Evolutionary conservation across 2,797 vertebrate genomes (phyloP).

Genomic region (Catamblyrhynchus diadema): DNA sequence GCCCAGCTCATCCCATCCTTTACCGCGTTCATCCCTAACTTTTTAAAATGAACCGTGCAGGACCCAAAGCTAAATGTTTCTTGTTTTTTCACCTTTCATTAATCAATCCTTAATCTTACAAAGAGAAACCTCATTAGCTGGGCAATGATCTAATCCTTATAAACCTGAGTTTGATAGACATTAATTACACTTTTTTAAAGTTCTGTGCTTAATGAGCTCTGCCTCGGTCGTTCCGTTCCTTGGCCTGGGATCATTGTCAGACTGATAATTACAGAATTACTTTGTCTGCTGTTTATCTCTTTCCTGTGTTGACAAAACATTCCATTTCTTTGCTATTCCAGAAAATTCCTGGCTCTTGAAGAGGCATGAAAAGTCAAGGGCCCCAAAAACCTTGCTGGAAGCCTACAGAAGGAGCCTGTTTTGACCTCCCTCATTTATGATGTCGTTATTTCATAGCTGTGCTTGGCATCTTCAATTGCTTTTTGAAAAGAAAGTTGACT

Average conservation of each 20-base stretch:
- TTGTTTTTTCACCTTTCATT: not conserved
- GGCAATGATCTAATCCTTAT: not conserved
- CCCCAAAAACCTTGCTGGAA: not conserved
- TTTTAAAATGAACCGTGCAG: not conserved
- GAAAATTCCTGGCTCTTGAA: not conserved
- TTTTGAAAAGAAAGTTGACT: not conserved
- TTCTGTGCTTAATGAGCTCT: conserved; percentile 12
- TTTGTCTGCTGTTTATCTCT: not conserved
- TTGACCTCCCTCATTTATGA: not conserved
- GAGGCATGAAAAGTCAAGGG: not conserved
- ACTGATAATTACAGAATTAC: not conserved
- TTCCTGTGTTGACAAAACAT: not conserved
- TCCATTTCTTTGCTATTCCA: not conserved
- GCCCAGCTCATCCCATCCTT: accelerated
- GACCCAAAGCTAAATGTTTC: not conserved
- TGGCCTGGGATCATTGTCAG: not conserved
- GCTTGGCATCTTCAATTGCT: not conserved
- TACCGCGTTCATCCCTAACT: not conserved
- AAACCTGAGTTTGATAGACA: not conserved
- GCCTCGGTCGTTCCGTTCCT: not conserved
- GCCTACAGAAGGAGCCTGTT: accelerated
- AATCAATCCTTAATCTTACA: not conserved
- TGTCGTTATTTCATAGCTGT: not conserved
- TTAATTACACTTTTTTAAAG: not conserved
- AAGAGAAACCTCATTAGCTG: not conserved